These are phyloP conservation scores for Seladonia tumulorum DNA, from an alignment of 2,888 invertebrate genomes.

Conservation along the genomic window DNA sequence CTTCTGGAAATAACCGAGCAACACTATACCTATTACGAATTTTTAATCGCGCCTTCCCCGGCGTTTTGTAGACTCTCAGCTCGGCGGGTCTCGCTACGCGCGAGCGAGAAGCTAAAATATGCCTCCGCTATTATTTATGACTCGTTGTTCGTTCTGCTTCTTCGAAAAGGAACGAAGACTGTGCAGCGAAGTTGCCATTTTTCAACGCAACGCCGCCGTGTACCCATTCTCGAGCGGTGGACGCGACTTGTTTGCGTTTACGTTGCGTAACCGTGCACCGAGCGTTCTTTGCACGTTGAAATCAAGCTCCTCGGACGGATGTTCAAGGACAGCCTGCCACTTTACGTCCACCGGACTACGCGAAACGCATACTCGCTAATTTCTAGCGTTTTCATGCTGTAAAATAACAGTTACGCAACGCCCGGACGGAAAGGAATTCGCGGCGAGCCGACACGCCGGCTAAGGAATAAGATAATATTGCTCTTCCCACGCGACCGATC, in stretches of 20 bases:
- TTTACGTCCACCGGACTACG: slow-evolving; percentile 32
- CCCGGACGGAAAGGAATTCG: not conserved
- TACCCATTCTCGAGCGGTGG: not conserved
- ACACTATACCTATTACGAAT: slow-evolving; percentile 21
- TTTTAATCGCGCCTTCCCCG: slow-evolving; percentile 8
- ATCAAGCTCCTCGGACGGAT: slow-evolving; percentile 45
- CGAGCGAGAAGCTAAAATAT: not conserved
- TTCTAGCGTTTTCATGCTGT: slow-evolving; percentile 2
- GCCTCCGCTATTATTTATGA: not conserved
- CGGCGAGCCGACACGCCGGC: not conserved
- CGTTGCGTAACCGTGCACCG: slow-evolving; percentile 55
- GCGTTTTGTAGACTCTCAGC: not conserved
- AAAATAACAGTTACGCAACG: slow-evolving; percentile 18
- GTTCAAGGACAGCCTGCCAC: slow-evolving; percentile 62
- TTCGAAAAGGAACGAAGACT: not conserved
- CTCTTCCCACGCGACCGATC: not conserved
- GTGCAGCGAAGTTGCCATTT: not conserved
- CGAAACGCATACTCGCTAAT: slow-evolving; percentile 28
- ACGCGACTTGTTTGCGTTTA: slow-evolving; percentile 47
- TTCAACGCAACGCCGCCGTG: slow-evolving; percentile 16
- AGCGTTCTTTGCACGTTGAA: slow-evolving; percentile 58
- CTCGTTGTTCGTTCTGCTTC: not conserved
- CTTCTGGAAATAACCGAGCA: slow-evolving; percentile 16
- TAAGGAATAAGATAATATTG: not conserved
- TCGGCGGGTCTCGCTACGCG: not conserved